A percentile compares a stretch with the other conserved stretches of the same genome.
phyloP scores from a whole-genome alignment of 1,140 invertebrate genomes.

The Drosophila bipectinata region DNA sequence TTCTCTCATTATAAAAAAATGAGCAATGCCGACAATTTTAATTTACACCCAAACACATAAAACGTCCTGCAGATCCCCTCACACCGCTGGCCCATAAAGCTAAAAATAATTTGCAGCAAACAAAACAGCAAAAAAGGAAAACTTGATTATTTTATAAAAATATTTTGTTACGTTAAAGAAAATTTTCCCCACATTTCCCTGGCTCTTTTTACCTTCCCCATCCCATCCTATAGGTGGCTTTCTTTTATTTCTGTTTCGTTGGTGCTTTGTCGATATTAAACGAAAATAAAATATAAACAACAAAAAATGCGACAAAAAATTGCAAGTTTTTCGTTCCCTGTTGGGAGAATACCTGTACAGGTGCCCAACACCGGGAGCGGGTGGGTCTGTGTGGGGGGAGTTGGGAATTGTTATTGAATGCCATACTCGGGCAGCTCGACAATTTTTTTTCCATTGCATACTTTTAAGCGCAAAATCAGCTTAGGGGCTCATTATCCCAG shows the following conservation, averaged over 20 bases:
- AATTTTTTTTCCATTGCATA: constrained; percentile 62
- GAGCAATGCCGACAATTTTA: constrained; percentile 48
- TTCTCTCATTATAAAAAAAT: constrained; percentile 35
- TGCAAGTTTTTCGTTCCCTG: constrained; percentile 41
- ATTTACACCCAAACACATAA: constrained; percentile 43
- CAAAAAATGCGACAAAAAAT: constrained; percentile 60
- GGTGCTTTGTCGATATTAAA: constrained; percentile 71
- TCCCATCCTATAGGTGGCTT: not conserved
- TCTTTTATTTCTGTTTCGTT: constrained; percentile 42
- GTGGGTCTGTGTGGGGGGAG: constrained; percentile 1
- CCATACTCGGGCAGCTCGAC: constrained; percentile 59
- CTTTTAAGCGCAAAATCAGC: constrained; percentile 79
- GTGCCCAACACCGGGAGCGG: not conserved
- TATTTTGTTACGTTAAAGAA: constrained; percentile 76
- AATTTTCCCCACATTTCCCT: constrained; percentile 48
- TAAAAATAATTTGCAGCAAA: constrained; percentile 71
- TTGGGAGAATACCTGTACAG: constrained; percentile 44
- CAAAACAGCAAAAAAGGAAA: constrained; percentile 63
- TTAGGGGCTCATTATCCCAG: constrained; percentile 81
- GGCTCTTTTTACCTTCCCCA: constrained; percentile 6
- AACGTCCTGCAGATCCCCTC: constrained; percentile 2
- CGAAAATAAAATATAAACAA: constrained; percentile 65
- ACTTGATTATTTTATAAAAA: constrained; percentile 80
- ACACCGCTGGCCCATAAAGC: constrained; percentile 5
- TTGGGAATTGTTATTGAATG: constrained; percentile 58